Evolutionary conservation across 2,113 vertebrate genomes (phyloP).

Genomic region (Glaucomys volans): DNA sequence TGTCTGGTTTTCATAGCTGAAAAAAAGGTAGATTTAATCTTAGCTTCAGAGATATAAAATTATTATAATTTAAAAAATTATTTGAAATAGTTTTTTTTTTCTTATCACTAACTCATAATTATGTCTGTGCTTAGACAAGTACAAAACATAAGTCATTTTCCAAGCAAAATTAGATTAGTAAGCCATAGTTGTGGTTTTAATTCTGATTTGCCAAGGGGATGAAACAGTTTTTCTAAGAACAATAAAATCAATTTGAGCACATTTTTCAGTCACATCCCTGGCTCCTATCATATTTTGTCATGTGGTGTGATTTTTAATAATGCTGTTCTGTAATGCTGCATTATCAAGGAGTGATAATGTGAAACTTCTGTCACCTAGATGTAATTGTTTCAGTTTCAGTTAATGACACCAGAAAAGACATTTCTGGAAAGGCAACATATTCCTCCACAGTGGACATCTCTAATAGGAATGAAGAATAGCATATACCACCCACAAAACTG

Average conservation of each 20-base stretch:
- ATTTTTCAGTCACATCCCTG: background rate
- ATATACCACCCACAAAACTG: constrained; percentile 2
- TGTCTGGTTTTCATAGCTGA: background rate
- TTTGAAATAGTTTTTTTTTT: background rate
- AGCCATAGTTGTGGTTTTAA: background rate
- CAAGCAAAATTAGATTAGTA: background rate
- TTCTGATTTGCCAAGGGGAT: background rate
- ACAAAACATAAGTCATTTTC: background rate
- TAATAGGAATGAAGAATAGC: background rate
- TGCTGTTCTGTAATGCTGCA: background rate
- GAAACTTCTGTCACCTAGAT: background rate
- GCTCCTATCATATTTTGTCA: background rate
- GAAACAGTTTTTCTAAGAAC: background rate
- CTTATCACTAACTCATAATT: background rate
- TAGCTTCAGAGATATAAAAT: background rate
- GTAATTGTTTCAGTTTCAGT: background rate
- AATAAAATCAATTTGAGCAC: background rate
- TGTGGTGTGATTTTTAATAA: background rate
- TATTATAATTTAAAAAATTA: background rate
- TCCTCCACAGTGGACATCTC: background rate
- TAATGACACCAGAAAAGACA: background rate
- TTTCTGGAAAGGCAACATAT: background rate
- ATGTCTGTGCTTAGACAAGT: background rate
- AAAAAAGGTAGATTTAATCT: background rate
- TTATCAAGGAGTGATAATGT: background rate